Evolutionary conservation across 1,140 invertebrate species (phyloP).

Genomic region (Drosophila lacteicornis): DNA sequence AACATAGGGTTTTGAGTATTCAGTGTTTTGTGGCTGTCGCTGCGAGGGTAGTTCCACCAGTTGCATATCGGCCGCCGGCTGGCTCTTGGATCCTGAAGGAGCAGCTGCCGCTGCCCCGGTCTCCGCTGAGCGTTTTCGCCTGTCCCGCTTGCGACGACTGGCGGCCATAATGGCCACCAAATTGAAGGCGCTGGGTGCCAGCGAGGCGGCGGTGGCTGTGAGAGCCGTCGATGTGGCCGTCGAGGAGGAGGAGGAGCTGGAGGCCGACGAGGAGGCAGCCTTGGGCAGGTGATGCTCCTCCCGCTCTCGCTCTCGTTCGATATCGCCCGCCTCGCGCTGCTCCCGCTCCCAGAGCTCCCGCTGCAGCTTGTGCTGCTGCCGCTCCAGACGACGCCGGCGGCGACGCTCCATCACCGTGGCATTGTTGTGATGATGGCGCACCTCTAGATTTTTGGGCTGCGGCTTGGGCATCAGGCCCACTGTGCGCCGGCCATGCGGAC

Average conservation of each 20-base stretch:
- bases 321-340: constrained; percentile 16
- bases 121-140: constrained; percentile 68
- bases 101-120: not conserved
- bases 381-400: constrained; percentile 53
- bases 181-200: constrained; percentile 79
- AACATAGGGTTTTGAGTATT: constrained; percentile 82
- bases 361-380: constrained; percentile 50
- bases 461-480: constrained; percentile 56
- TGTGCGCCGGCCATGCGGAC: constrained; percentile 17
- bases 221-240: constrained; percentile 52
- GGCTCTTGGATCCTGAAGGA: not conserved
- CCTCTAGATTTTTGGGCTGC: constrained; percentile 72
- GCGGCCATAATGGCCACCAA: constrained; percentile 77
- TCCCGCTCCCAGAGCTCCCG: constrained; percentile 35
- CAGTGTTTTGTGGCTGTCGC: constrained; percentile 57
- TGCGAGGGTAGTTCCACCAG: constrained; percentile 57
- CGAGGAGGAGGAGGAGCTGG: constrained; percentile 58
- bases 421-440: constrained; percentile 78
- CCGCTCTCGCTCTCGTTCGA: constrained; percentile 8
- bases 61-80: constrained; percentile 57
- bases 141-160: constrained; percentile 75
- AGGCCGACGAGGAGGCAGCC: constrained; percentile 70
- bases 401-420: constrained; percentile 59
- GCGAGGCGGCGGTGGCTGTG: constrained; percentile 72
- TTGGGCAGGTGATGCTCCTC: constrained; percentile 61